These are phyloP conservation scores for Cromileptes altivelis DNA, from an alignment of 2,113 vertebrate genomes.

Conservation along the genomic window DNA sequence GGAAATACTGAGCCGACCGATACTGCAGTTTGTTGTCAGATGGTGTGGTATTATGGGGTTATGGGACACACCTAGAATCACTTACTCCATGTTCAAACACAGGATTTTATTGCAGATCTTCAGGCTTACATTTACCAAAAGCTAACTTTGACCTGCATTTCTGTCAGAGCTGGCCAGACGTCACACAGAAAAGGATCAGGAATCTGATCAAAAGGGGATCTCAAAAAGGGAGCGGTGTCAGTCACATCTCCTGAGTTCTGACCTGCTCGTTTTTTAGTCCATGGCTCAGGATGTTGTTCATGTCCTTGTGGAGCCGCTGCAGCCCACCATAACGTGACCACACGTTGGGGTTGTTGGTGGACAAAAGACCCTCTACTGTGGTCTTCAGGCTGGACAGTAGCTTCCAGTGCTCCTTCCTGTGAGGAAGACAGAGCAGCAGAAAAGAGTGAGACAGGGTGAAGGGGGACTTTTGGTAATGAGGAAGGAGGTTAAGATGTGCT, in stretches of 20 bases:
- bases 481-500: slow-evolving; percentile 45
- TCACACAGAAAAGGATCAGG: not conserved
- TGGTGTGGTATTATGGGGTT: not conserved
- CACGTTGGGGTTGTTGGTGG: slow-evolving; percentile 94
- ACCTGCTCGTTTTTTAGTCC: slow-evolving; percentile 95
- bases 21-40: not conserved
- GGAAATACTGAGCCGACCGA: not conserved
- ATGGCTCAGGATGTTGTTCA: slow-evolving; percentile 96
- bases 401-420: slow-evolving; percentile 95
- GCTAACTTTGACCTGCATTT: not conserved
- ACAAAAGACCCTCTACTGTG: slow-evolving; percentile 96
- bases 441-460: not conserved
- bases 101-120: not conserved
- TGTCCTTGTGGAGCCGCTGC: slow-evolving; percentile 95
- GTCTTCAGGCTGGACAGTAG: slow-evolving; percentile 95
- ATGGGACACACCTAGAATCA: not conserved
- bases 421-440: slow-evolving; percentile 17
- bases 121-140: slow-evolving; percentile 6
- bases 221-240: not conserved
- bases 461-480: slow-evolving; percentile 29
- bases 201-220: not conserved
- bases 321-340: slow-evolving; percentile 98
- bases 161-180: not conserved
- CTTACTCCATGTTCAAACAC: not conserved
- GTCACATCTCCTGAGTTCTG: not conserved